These are phyloP conservation scores for Melieria omissa DNA, from an alignment of 2,888 invertebrate species.

Conservation along the genomic window DNA sequence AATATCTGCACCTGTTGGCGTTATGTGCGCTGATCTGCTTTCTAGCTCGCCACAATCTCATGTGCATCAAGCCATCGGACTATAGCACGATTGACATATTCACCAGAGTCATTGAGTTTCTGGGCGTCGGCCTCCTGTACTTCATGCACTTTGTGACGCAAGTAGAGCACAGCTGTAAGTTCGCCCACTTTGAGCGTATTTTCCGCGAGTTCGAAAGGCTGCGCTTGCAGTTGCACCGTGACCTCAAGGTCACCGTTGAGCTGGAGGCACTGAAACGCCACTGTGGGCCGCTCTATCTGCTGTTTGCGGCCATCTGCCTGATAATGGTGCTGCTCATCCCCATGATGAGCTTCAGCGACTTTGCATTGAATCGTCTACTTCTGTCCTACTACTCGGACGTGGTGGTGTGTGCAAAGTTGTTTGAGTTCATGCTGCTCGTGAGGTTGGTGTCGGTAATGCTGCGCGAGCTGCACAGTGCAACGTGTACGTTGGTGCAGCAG, in stretches of 20 bases:
- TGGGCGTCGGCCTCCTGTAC: conserved; percentile 11
- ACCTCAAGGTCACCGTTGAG: conserved; percentile 5
- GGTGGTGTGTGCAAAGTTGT: conserved; percentile 47
- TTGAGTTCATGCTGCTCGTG: conserved; percentile 50
- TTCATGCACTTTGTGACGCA: conserved; percentile 9
- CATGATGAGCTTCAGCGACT: conserved; percentile 30
- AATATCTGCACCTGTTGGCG: background rate
- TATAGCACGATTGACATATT: conserved; percentile 17
- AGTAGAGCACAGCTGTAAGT: conserved; percentile 24
- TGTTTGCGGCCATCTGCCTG: conserved; percentile 8
- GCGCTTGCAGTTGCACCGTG: background rate
- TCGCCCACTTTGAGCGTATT: background rate
- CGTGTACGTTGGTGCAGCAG: conserved; percentile 6
- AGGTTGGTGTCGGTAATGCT: conserved; percentile 40
- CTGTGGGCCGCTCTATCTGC: background rate
- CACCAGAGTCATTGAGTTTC: conserved; percentile 9
- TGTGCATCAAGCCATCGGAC: background rate
- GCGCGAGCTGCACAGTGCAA: conserved; percentile 21
- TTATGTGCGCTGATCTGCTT: background rate
- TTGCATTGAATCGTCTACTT: conserved; percentile 33
- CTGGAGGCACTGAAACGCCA: background rate
- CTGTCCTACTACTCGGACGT: conserved; percentile 51
- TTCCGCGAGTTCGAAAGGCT: conserved; percentile 22
- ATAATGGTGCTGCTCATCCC: conserved; percentile 24
- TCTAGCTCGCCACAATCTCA: background rate